Evolutionary conservation across 1,140 invertebrate genomes (phyloP).

Genomic region (Bombyx mandarina): DNA sequence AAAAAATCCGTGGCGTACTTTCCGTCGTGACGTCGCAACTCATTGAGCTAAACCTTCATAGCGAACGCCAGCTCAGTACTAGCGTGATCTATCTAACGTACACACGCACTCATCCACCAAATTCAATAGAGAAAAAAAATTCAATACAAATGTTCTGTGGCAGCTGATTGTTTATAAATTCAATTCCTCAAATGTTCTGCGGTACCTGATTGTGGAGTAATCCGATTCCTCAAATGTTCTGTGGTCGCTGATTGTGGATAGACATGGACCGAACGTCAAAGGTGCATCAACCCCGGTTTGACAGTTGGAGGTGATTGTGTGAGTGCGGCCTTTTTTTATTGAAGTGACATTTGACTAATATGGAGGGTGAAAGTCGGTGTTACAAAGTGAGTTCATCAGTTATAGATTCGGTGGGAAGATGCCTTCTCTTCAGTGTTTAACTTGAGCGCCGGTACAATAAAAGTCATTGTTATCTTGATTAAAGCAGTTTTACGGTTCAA

Average conservation of each 20-base stretch:
- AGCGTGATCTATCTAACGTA: slow-evolving; percentile 59
- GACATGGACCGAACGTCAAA: slow-evolving; percentile 41
- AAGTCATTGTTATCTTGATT: no score
- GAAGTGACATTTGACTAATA: slow-evolving; percentile 38
- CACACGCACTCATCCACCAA: slow-evolving; percentile 56
- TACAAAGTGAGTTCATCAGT: slow-evolving; percentile 35
- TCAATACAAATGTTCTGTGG: slow-evolving; percentile 4
- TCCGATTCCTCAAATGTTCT: slow-evolving; percentile 21
- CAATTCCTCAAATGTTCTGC: not conserved
- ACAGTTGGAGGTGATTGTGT: slow-evolving; percentile 40
- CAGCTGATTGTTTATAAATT: slow-evolving; percentile 4
- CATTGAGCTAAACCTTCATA: slow-evolving; percentile 50
- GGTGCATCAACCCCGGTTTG: slow-evolving; percentile 39
- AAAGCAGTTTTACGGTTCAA: no score
- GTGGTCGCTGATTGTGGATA: slow-evolving; percentile 1
- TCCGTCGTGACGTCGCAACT: slow-evolving; percentile 54
- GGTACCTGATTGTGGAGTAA: slow-evolving; percentile 3
- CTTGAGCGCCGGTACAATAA: no score
- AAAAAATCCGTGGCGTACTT: slow-evolving; percentile 53
- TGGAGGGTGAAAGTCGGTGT: slow-evolving; percentile 30
- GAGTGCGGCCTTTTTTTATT: slow-evolving; percentile 52
- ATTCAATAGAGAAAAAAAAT: slow-evolving; percentile 7
- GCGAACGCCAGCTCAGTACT: slow-evolving; percentile 55
- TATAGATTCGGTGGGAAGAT: slow-evolving; percentile 4
- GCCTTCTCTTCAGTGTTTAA: no score